Conservation (phyloP, 2,888 invertebrate species). For the Allacma fusca region DNA sequence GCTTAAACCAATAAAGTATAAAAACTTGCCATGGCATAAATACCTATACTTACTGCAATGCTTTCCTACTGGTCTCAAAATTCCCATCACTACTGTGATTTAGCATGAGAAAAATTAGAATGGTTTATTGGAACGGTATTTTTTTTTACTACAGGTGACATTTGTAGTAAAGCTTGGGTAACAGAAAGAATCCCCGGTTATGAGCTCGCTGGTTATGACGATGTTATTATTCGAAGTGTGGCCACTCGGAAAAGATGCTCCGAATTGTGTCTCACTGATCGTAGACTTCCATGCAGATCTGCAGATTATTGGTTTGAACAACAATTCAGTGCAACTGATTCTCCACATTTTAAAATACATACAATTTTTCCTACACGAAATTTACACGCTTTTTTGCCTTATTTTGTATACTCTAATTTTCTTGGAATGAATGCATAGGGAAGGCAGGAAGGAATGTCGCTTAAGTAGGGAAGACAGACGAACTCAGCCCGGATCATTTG, state of each 20-base stretch:
- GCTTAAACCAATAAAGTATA: no score
- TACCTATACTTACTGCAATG: background rate
- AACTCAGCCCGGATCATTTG: constrained; percentile 78
- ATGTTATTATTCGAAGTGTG: constrained; percentile 62
- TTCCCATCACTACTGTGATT: no score
- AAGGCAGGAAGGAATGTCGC: constrained; percentile 69
- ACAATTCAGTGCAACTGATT: no score
- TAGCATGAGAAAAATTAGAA: background rate
- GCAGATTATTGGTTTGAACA: constrained; percentile 60
- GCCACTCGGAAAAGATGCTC: constrained; percentile 62
- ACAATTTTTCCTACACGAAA: background rate
- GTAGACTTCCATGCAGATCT: constrained; percentile 62
- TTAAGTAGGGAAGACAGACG: constrained; percentile 78
- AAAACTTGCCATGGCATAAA: no score
- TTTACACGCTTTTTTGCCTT: background rate
- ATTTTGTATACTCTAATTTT: background rate
- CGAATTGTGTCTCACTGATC: constrained; percentile 62
- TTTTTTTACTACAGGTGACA: constrained; percentile 51
- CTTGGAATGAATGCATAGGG: constrained; percentile 56
- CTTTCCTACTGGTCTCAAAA: no score
- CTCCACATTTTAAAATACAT: no score
- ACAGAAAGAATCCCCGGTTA: constrained; percentile 62
- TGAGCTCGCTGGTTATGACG: constrained; percentile 62
- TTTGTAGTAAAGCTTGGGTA: constrained; percentile 63
- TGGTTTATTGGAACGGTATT: background rate